These are phyloP conservation scores for Mallateleia sp. DNA, from an alignment of 2,888 invertebrate genomes.

Conservation along the genomic window DNA sequence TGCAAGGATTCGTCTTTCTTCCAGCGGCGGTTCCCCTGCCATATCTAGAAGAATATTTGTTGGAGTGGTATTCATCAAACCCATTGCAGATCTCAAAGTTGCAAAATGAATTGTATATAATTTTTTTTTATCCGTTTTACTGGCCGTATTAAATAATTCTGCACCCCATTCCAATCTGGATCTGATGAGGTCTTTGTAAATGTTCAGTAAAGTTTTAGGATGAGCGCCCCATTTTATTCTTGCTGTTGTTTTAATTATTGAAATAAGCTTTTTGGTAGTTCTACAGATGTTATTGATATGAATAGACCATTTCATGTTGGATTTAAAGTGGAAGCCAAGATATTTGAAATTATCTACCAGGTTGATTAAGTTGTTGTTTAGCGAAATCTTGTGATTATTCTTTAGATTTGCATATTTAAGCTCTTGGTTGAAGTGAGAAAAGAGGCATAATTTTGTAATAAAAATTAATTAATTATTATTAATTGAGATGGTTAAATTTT, in stretches of 20 bases:
- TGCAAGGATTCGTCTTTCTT: neutral
- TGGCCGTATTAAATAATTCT: neutral
- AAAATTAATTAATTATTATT: too few relatives aligned
- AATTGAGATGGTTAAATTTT: neutral
- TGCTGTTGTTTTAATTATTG: neutral
- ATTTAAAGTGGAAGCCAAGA: neutral
- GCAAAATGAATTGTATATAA: neutral
- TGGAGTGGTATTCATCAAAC: neutral
- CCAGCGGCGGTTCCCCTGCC: neutral
- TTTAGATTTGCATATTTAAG: too few relatives aligned
- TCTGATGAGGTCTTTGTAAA: conserved; percentile 1
- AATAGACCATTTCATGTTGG: neutral
- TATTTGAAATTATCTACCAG: neutral
- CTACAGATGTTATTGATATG: neutral
- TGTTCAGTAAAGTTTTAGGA: neutral
- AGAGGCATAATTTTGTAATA: too few relatives aligned
- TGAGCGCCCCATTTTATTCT: conserved; percentile 2
- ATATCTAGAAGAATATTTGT: neutral
- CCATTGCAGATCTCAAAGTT: neutral
- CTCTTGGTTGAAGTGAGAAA: too few relatives aligned
- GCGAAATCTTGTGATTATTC: too few relatives aligned
- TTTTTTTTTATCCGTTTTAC: neutral
- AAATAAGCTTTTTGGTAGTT: neutral
- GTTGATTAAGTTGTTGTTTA: too few relatives aligned
- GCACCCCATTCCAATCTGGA: neutral